Conservation (phyloP, 2,113 vertebrate species). For the Engraulis encrasicolus region DNA sequence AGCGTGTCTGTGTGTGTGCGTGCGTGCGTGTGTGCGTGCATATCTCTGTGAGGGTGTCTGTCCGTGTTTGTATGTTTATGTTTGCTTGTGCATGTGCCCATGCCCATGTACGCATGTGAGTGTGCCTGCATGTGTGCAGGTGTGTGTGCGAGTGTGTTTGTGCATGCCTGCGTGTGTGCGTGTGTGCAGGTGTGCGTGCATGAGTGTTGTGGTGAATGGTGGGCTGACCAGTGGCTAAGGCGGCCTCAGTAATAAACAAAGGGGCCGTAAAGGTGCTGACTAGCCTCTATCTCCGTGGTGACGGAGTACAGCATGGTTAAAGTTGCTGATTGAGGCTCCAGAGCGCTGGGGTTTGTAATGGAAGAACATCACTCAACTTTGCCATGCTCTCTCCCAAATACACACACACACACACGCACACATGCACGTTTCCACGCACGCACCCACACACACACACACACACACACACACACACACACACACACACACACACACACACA, state of each 20-base stretch:
- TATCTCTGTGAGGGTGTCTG: no score
- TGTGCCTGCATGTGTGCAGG: no score
- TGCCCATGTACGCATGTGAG: no score
- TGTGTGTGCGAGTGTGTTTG: no score
- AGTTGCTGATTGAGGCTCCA: slow-evolving; percentile 65
- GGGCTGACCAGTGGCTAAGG: slow-evolving; percentile 54
- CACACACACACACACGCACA: no score
- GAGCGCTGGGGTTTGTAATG: slow-evolving; percentile 46
- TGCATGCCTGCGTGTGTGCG: slow-evolving; percentile 30
- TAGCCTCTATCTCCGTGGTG: slow-evolving; percentile 55
- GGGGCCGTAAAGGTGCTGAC: slow-evolving; percentile 59
- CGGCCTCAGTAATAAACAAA: slow-evolving; percentile 33
- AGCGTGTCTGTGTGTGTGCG: not conserved
- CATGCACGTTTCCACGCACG: not conserved
- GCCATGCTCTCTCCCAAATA: slow-evolving; percentile 14
- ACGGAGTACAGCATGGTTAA: slow-evolving; percentile 50
- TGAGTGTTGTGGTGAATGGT: not conserved
- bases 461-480: slow-evolving; percentile 35
- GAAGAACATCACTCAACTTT: slow-evolving; percentile 28
- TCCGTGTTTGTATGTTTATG: no score
- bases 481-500: not conserved
- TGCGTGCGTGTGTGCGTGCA: not conserved
- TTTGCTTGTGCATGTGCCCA: no score
- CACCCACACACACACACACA: not conserved
- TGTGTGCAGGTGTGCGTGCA: not conserved